phyloP scores from a whole-genome alignment of 2,113 vertebrate genomes.

The Corynorhinus townsendii region DNA sequence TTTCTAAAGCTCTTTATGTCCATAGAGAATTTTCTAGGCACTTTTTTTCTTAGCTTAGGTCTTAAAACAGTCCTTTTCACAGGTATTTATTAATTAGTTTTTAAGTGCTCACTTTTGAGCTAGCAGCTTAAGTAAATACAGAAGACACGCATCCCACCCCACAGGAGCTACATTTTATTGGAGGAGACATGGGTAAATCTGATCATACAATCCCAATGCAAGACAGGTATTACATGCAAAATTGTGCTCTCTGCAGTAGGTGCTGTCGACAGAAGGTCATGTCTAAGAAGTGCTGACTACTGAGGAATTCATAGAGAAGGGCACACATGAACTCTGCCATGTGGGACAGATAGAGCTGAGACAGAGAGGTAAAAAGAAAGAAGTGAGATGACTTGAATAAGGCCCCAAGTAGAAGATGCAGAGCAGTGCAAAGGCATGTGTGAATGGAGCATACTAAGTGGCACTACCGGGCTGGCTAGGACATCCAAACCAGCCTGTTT shows the following conservation, averaged over 20 bases:
- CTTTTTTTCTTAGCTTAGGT: not conserved
- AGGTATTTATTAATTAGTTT: conserved; percentile 44
- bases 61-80: conserved; percentile 9
- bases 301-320: not conserved
- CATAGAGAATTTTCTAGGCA: conserved; percentile 19
- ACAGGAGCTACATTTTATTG: not conserved
- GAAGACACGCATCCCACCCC: not conserved
- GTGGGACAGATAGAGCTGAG: not conserved
- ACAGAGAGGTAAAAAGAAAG: not conserved
- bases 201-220: not conserved
- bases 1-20: conserved; percentile 49
- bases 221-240: not conserved
- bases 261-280: not conserved
- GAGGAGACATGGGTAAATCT: not conserved
- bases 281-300: not conserved
- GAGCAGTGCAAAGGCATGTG: not conserved
- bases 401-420: rapidly evolving
- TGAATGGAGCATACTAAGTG: not conserved
- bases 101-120: not conserved
- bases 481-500: not conserved
- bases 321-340: not conserved
- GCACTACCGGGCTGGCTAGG: not conserved
- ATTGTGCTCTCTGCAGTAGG: not conserved
- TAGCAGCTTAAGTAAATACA: not conserved
- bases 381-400: not conserved